These are phyloP conservation scores for Emydoidea blandingii DNA, from an alignment of 2,797 vertebrate species.

Conservation along the genomic window DNA sequence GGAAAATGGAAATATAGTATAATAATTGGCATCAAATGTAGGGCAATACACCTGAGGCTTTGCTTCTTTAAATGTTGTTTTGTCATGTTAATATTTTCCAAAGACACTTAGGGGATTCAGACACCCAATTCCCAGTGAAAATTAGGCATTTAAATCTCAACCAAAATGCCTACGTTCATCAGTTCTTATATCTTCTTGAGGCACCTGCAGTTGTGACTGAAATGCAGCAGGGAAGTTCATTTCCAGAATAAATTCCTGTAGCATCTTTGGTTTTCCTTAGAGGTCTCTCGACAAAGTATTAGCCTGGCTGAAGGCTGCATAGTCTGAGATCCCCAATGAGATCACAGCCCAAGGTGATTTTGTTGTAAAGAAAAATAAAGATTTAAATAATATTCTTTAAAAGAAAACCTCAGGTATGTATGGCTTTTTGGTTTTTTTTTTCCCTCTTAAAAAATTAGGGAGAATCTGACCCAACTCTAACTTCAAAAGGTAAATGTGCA, in stretches of 20 bases:
- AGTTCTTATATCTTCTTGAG: neutral
- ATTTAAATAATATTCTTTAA: neutral
- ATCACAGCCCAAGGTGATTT: neutral
- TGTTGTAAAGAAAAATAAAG: neutral
- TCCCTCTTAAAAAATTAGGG: neutral
- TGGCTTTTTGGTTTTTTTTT: too few relatives aligned
- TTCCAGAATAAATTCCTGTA: neutral
- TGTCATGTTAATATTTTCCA: too few relatives aligned
- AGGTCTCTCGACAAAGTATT: accelerated
- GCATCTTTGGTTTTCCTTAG: neutral
- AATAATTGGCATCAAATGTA: neutral
- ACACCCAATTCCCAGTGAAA: neutral
- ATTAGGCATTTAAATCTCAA: neutral
- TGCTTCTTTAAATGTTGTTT: neutral
- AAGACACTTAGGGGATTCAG: neutral
- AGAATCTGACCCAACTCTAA: neutral
- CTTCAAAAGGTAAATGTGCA: neutral
- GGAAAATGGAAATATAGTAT: neutral
- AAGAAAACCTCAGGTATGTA: neutral
- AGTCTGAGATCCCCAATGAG: neutral
- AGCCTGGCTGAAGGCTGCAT: neutral
- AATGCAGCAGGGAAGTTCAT: neutral
- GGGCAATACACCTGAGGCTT: neutral
- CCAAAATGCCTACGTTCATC: neutral
- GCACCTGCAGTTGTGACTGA: neutral